These are phyloP conservation scores for Odocoileus virginianus DNA, from an alignment of 2,113 vertebrate genomes.

Conservation along the genomic window DNA sequence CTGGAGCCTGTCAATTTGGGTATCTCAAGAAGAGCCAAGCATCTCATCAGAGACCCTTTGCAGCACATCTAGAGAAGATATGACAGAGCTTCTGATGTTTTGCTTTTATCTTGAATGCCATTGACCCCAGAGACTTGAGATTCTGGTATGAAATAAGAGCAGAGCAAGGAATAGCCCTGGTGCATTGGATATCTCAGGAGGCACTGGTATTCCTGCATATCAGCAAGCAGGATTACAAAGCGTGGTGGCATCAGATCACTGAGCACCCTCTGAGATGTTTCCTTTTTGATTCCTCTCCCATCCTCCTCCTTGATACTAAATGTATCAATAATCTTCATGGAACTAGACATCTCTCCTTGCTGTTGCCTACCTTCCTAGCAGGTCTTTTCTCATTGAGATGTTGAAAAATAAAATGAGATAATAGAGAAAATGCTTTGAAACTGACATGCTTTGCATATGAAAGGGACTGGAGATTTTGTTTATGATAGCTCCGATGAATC, in stretches of 20 bases:
- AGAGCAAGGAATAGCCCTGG: constrained; percentile 80
- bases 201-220: neutral
- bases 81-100: constrained; percentile 71
- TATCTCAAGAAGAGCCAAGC: neutral
- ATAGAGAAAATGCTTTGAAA: constrained; percentile 17
- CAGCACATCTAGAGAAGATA: neutral
- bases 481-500: neutral
- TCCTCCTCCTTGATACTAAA: neutral
- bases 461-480: neutral
- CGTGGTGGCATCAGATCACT: neutral
- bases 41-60: neutral
- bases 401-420: constrained; percentile 35
- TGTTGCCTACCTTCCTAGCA: neutral
- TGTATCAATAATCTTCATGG: neutral
- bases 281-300: neutral
- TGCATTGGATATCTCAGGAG: constrained; percentile 49
- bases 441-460: neutral
- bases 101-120: constrained; percentile 75
- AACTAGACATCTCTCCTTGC: neutral
- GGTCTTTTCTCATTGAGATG: neutral
- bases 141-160: constrained; percentile 85
- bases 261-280: neutral
- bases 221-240: constrained; percentile 9
- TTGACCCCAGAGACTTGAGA: constrained; percentile 58
- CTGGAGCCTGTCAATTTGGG: neutral